These are phyloP conservation scores for Trinectes maculatus DNA, from an alignment of 2,113 vertebrate genomes.

Conservation along the genomic window DNA sequence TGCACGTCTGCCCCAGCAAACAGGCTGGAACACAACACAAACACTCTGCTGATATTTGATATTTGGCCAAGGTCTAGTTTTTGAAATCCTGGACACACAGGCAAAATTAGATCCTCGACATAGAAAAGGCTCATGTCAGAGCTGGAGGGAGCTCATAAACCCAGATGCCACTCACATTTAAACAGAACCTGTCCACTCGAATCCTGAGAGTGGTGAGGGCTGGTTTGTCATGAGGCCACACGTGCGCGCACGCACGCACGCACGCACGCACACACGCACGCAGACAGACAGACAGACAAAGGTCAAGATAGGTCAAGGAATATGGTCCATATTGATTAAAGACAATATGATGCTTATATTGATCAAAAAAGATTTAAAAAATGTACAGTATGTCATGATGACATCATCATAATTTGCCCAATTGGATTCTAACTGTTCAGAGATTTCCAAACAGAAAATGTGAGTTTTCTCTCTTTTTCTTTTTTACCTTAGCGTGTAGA, in stretches of 20 bases:
- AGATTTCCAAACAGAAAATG: background rate
- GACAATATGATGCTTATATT: too few relatives aligned
- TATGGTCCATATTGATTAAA: too few relatives aligned
- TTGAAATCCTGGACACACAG: conserved; percentile 21
- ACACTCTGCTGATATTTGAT: conserved; percentile 14
- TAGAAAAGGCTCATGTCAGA: conserved; percentile 42
- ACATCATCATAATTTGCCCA: too few relatives aligned
- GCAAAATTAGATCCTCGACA: conserved; percentile 39
- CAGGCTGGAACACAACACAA: conserved; percentile 14
- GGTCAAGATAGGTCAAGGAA: too few relatives aligned
- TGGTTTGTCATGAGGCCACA: too few relatives aligned
- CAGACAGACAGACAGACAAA: too few relatives aligned
- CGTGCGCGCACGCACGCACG: too few relatives aligned
- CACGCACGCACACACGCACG: too few relatives aligned
- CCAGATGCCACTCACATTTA: conserved; percentile 36
- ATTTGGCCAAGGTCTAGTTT: conserved; percentile 16
- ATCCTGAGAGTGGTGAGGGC: background rate
- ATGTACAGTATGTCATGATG: too few relatives aligned
- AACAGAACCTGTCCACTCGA: conserved; percentile 19
- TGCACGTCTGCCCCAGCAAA: background rate
- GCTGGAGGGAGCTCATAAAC: conserved; percentile 39
- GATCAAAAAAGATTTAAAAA: too few relatives aligned
- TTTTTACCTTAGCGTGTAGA: conserved; percentile 92
- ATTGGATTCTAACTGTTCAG: too few relatives aligned
- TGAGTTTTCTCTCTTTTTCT: background rate